Evolutionary conservation across 1,140 invertebrate species (phyloP).

Genomic region (Metaphire vulgaris): DNA sequence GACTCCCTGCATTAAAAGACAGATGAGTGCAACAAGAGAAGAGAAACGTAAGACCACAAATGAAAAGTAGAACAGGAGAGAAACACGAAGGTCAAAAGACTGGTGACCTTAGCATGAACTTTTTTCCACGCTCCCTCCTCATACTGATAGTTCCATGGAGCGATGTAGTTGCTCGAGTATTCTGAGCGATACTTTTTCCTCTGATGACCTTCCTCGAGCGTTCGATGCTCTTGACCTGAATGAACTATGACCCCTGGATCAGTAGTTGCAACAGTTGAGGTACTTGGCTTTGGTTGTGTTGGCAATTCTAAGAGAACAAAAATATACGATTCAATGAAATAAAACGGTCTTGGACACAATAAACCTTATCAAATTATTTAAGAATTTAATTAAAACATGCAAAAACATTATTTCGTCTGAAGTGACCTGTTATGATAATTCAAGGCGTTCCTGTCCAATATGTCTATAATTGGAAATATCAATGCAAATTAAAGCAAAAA

Average conservation of each 20-base stretch:
- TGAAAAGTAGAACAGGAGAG: not conserved
- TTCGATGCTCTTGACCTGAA: no score
- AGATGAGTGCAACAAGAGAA: not conserved
- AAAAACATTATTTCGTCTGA: no score
- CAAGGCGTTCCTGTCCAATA: no score
- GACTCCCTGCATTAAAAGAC: no score
- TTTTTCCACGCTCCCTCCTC: slow-evolving; percentile 42
- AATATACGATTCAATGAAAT: no score
- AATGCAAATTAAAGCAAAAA: no score
- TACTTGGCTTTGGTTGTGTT: not conserved
- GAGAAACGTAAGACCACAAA: not conserved
- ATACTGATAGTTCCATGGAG: slow-evolving; percentile 39
- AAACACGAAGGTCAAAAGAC: not conserved
- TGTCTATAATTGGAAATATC: no score
- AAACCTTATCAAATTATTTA: no score
- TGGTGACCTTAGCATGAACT: not conserved
- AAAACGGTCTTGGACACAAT: no score
- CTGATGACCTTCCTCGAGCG: not conserved
- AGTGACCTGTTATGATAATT: no score
- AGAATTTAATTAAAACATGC: no score
- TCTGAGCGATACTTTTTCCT: slow-evolving; percentile 33
- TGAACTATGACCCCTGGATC: not conserved
- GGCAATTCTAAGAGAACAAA: not conserved
- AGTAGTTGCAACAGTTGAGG: not conserved
- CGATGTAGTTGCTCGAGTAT: slow-evolving; percentile 42